Percentiles rank a stretch among this genome's conserved stretches.
phyloP scores from a whole-genome alignment of 2,797 vertebrate genomes.

The Rhodeus uyekii region DNA sequence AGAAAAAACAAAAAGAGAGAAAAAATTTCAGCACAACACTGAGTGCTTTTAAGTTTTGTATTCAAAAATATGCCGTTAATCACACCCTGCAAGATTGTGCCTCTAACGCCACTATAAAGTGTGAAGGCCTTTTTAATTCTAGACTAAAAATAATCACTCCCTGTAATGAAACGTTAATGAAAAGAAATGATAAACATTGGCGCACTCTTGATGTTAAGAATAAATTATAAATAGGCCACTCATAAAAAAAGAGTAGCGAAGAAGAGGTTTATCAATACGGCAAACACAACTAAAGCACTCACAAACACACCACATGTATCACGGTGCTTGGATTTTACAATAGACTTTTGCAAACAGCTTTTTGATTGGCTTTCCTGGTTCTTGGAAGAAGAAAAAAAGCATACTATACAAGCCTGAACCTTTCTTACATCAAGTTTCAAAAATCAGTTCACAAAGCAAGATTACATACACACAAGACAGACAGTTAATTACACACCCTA shows the following conservation, averaged over 20 bases:
- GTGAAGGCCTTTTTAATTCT: conserved; percentile 27
- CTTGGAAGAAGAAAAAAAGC: background rate
- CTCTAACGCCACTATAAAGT: background rate
- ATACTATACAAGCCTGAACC: background rate
- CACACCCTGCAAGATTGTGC: background rate
- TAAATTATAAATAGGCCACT: conserved; percentile 1
- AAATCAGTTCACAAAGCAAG: conserved; percentile 3
- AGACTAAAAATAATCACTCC: conserved; percentile 21
- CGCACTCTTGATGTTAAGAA: background rate
- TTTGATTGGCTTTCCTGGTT: background rate
- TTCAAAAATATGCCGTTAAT: background rate
- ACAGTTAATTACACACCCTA: background rate
- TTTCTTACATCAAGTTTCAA: conserved; percentile 12
- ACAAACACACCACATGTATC: background rate
- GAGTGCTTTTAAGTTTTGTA: background rate
- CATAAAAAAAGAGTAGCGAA: background rate
- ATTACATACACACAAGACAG: background rate
- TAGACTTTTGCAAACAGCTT: conserved; percentile 7
- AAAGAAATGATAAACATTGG: background rate
- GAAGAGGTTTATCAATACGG: background rate
- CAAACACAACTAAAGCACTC: conserved; percentile 11
- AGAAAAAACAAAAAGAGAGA: background rate
- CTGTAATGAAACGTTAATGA: conserved; percentile 18
- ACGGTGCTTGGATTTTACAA: background rate
- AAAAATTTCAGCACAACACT: background rate